phyloP scores from a whole-genome alignment of 23 tunicate species.

The Clavelina lepadiformis region DNA sequence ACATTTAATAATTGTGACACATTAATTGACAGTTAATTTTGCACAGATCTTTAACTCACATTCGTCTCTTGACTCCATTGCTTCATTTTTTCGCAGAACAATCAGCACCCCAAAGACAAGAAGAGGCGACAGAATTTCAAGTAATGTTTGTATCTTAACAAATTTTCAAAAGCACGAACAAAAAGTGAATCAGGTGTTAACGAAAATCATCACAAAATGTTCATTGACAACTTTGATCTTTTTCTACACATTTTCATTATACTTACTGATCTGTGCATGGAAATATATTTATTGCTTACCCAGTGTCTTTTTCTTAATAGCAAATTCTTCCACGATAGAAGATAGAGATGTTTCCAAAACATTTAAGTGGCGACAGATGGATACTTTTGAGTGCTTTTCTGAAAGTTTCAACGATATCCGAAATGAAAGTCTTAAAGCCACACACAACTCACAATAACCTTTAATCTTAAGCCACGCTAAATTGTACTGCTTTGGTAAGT shows the following conservation, averaged over 20 bases:
- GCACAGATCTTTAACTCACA: too few relatives aligned
- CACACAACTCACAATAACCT: too few relatives aligned
- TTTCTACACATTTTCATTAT: too few relatives aligned
- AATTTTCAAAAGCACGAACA: neutral
- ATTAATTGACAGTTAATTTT: neutral
- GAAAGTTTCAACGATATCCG: too few relatives aligned
- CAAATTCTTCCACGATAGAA: conserved; percentile 90
- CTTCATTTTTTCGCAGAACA: conserved; percentile 49
- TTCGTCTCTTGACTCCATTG: conserved; percentile 45
- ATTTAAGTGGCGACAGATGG: too few relatives aligned
- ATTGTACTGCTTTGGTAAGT: too few relatives aligned
- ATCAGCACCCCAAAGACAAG: conserved; percentile 68
- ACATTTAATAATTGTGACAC: neutral
- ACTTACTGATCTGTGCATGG: too few relatives aligned
- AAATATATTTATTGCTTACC: conserved; percentile 28
- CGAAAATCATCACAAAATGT: neutral
- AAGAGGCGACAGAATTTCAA: conserved; percentile 94
- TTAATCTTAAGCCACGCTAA: too few relatives aligned
- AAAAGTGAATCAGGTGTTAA: too few relatives aligned
- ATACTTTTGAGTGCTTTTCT: too few relatives aligned
- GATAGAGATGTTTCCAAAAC: conserved; percentile 80
- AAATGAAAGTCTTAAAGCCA: too few relatives aligned
- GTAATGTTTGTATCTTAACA: conserved; percentile 62
- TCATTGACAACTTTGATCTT: too few relatives aligned
- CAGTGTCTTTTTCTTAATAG: conserved; percentile 77